Base-by-base conservation (phyloP, 2,888 invertebrate genomes). In the Epistrophe eligans region DNA sequence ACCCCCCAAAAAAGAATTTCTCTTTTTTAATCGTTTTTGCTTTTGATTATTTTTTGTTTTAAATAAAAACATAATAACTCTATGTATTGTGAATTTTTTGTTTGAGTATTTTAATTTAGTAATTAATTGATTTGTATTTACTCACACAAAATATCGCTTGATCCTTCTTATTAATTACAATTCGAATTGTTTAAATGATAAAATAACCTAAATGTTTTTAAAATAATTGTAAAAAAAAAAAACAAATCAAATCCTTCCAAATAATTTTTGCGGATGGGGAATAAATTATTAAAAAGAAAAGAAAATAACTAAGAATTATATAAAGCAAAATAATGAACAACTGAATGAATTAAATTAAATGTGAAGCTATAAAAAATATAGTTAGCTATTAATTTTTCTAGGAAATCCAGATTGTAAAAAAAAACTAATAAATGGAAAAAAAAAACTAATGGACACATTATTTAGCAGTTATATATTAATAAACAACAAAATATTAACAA, bases 311-410 rank as follows among this genome's bases (percentile, higher is more conserved):
- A 71, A 79, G 74, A 81, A 85, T 48, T 55, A 32, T 66, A 76
- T 72, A 55, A 81, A 38, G 1, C 40, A 48, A 77, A 77, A 76
- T 8, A 64, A 71, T 28, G 19, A 73, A 71, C 28, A 80, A 64
- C 50, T 52, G 52, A 72, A 72, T 76, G 28, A 81, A 73, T 40
- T 38, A 38, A 70, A 55, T 70, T 70, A 55, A 73, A 62, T 77
- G 80, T 84, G 72, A 77, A 71, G 67, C 77, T 84, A 77, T 73
- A 74, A 67, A 74, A 55, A 76, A 60, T 84, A 87, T 84, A 87
- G 82, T 72, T 87, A 85, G 64, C 73, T 74, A 74, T 62, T 82
- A 64, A 67, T 74, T 79, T 77, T 79, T 62, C 13, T 79, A 79
- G 79, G 35, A 71, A 67, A 77, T 70, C 55, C 70, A 70, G 55